phyloP scores from a whole-genome alignment of 2,797 vertebrate species.

The Gallinago stenura region DNA sequence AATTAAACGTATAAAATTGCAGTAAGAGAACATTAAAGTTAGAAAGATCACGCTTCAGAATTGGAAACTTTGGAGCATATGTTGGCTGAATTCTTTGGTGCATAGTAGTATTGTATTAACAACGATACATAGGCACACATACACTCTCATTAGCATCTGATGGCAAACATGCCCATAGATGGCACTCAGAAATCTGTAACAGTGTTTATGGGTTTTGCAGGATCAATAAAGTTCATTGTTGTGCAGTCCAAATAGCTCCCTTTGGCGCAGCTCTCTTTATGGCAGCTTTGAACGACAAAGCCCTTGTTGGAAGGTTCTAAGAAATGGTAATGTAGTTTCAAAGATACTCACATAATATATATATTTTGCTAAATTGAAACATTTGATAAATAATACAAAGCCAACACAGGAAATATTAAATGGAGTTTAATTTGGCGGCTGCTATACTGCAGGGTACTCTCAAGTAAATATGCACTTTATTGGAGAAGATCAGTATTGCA shows the following conservation, averaged over 20 bases:
- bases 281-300: slow-evolving; percentile 24
- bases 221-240: slow-evolving; percentile 57
- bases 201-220: slow-evolving; percentile 17
- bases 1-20: neutral
- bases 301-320: neutral
- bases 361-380: neutral
- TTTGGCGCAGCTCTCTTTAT: neutral
- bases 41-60: neutral
- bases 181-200: slow-evolving; percentile 10
- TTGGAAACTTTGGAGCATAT: neutral
- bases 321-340: slow-evolving; percentile 10
- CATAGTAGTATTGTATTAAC: neutral
- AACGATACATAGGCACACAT: neutral
- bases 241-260: slow-evolving; percentile 29
- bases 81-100: neutral
- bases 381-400: slow-evolving; percentile 26
- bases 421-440: slow-evolving; percentile 37
- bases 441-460: neutral
- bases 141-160: neutral
- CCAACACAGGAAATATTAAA: slow-evolving; percentile 16
- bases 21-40: neutral
- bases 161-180: slow-evolving; percentile 19
- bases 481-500: neutral
- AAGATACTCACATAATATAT: neutral
- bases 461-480: neutral